Base-by-base conservation (phyloP, 2,888 invertebrate genomes). In the Dioctria rufipes region DNA sequence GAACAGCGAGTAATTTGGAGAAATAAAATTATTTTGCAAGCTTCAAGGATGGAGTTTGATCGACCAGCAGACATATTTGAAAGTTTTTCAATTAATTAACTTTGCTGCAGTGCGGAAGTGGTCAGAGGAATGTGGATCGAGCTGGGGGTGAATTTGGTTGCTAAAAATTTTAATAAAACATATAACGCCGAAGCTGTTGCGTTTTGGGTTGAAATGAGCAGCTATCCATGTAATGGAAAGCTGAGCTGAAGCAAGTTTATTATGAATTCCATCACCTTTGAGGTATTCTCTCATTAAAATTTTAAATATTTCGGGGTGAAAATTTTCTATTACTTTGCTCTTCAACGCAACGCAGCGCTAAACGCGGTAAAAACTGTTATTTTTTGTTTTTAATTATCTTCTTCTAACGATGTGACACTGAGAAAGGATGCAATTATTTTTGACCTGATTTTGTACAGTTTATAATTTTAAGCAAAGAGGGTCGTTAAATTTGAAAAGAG, bases 31-130 rank as follows among this genome's bases (percentile, higher is more conserved):
- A 81, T 81, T 25, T 81, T 81, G 77, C 66, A 77, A 80, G 67
- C 58, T 80, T 67, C 67, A 66, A 43, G 49, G 67, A 78, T 77
- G 77, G 67, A 67, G 66, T 77, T 80, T 80, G 80, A 80, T 80
- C 77, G 80, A 80, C 49, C 77, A n/a, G 43, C 80, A 80, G 63
- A 75, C 80, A 25, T 81, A 61, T 51, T 49, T 46, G 42, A 71
- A 81, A 81, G 46, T 78, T 81, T 81, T 81, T 78, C 69, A 81
- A 81, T 81, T 81, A 81, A 81, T 81, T 81, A 81, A 81, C 78
- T 81, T 81, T 46, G 25, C 42, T 66, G 66, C 66, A 66, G 5
- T 9, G 43, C 9, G 49, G 49, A 6, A 46, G 9, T 46, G 49
- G 49, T 6, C 49, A 5, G 49, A 25, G 49, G 49, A 6, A 9